Evolutionary conservation across 2,888 invertebrate genomes (phyloP).

Genomic region (Ptychoptera contaminata): DNA sequence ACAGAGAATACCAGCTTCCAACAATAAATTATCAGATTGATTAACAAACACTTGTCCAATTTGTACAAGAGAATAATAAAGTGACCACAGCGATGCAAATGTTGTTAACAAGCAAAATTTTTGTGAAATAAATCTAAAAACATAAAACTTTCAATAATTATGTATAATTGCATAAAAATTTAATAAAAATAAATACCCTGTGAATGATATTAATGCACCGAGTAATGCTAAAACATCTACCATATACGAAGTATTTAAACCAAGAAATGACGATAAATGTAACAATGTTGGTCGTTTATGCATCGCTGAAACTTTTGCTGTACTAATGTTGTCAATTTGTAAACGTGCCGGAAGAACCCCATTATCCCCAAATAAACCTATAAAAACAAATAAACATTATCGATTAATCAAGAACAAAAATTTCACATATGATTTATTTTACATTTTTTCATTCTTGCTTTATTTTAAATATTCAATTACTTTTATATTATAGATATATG

Average conservation of each 20-base stretch:
- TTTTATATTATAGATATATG: too few species aligned
- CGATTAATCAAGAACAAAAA: too few species aligned
- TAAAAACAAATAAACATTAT: conserved; percentile 11
- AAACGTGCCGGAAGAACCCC: conserved; percentile 49
- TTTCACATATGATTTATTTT: too few species aligned
- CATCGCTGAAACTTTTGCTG: conserved; percentile 19
- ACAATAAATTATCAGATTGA: conserved; percentile 50
- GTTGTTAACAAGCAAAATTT: conserved; percentile 41
- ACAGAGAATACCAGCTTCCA: conserved; percentile 57
- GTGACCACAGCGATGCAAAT: conserved; percentile 47
- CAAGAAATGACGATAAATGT: conserved; percentile 48
- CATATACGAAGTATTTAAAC: conserved; percentile 46
- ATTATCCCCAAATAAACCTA: conserved; percentile 61
- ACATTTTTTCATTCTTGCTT: too few species aligned
- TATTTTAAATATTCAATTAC: too few species aligned
- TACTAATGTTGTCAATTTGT: conserved; percentile 25
- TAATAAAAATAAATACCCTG: conserved; percentile 34
- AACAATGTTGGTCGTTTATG: conserved; percentile 47
- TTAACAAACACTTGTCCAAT: conserved; percentile 42
- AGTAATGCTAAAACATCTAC: conserved; percentile 48
- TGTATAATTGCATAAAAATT: neutral
- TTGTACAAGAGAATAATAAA: conserved; percentile 60
- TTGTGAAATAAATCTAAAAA: conserved; percentile 41
- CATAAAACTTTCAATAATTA: neutral
- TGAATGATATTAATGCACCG: conserved; percentile 48